Evolutionary conservation across 2,888 invertebrate species (phyloP).

Genomic region (Criorhina ranunculi): DNA sequence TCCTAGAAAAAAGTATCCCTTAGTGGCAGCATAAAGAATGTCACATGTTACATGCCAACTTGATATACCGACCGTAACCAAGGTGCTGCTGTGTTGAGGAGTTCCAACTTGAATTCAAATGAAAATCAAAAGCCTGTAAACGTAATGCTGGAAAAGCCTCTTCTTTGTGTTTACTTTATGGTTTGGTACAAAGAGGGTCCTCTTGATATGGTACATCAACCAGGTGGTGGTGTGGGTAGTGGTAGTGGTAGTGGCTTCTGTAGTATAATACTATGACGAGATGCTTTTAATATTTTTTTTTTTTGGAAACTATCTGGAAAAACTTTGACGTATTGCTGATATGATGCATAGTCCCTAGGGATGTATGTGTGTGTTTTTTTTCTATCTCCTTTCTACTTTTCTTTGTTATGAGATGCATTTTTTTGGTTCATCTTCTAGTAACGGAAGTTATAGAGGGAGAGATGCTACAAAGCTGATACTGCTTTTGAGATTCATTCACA

Average conservation of each 20-base stretch:
- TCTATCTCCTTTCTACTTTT: background rate
- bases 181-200: background rate
- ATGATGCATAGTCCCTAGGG: background rate
- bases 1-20: too few relatives aligned
- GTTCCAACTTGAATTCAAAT: slow-evolving; percentile 1
- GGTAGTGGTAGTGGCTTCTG: too few relatives aligned
- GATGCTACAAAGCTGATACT: background rate
- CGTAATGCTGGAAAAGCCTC: background rate
- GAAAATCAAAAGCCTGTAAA: slow-evolving; percentile 1
- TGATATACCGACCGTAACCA: background rate
- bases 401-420: background rate
- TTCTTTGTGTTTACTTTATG: background rate
- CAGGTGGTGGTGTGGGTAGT: too few relatives aligned
- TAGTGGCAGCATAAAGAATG: too few relatives aligned
- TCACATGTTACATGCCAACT: background rate
- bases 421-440: background rate
- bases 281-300: too few relatives aligned
- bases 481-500: background rate
- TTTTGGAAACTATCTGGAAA: background rate
- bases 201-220: too few relatives aligned
- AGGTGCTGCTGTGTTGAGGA: background rate
- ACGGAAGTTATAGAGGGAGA: background rate
- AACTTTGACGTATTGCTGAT: background rate
- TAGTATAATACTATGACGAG: too few relatives aligned
- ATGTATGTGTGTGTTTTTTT: background rate